Evolutionary conservation across 2,888 invertebrate species (phyloP).

Genomic region (Nephrotoma flavescens): DNA sequence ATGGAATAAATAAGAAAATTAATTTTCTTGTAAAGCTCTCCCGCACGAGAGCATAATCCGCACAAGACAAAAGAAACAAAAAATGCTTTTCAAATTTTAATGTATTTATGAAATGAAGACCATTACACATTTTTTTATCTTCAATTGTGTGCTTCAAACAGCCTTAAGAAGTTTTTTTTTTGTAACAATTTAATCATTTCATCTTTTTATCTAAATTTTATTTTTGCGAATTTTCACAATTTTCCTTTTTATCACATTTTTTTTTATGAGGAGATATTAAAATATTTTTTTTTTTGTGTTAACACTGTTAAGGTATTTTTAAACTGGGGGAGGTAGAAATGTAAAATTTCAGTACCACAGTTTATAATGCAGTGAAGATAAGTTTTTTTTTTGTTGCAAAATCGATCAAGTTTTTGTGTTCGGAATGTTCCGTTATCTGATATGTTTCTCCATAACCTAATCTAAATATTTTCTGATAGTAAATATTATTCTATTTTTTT

Average conservation of each 20-base stretch:
- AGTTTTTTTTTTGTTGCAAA: neutral
- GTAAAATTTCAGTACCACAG: too few species aligned
- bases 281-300: neutral
- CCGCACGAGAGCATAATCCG: neutral
- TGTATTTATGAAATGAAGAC: slow-evolving; percentile 3
- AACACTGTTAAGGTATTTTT: neutral
- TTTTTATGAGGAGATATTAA: neutral
- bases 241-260: neutral
- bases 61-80: neutral
- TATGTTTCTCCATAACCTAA: neutral
- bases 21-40: neutral
- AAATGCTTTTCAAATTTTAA: neutral
- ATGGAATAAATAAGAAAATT: neutral
- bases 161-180: neutral
- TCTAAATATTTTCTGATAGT: too few species aligned
- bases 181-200: neutral
- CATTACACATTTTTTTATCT: slow-evolving; percentile 1
- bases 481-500: neutral
- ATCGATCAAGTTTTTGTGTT: neutral
- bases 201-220: neutral
- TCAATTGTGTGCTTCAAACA: neutral
- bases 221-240: neutral
- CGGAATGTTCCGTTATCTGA: neutral
- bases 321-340: too few species aligned
- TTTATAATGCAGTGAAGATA: neutral